Evolutionary conservation across 2,113 vertebrate genomes (phyloP).

Genomic region (cattle (Bos taurus)): DNA sequence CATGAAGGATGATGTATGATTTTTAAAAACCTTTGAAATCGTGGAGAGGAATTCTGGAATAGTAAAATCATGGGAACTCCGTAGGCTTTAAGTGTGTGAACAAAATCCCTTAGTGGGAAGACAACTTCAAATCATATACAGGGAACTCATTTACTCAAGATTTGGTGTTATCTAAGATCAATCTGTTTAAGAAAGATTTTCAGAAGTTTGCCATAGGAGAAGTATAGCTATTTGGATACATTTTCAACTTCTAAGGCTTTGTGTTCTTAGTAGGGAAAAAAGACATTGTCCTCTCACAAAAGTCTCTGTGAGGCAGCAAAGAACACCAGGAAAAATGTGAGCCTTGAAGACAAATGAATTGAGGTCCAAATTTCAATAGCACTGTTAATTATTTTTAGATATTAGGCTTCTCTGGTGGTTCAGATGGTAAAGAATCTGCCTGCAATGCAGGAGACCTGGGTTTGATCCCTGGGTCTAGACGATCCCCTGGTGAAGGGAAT

Average conservation of each 20-base stretch:
- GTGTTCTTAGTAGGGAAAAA: neutral
- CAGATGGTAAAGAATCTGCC: neutral
- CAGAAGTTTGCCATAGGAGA: slow-evolving; percentile 1
- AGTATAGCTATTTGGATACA: neutral
- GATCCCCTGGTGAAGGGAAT: neutral
- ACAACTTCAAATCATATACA: neutral
- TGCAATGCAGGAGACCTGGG: neutral
- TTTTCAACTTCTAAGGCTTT: slow-evolving; percentile 23
- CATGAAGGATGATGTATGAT: neutral
- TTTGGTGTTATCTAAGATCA: neutral
- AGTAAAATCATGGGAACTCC: neutral
- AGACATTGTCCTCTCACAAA: neutral
- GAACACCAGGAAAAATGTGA: neutral
- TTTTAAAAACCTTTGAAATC: neutral
- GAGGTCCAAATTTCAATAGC: neutral
- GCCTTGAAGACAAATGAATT: neutral
- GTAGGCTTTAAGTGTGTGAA: neutral
- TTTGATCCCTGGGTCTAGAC: neutral
- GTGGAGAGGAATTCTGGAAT: neutral
- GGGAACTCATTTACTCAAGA: neutral
- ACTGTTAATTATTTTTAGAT: neutral
- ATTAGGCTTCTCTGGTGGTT: neutral
- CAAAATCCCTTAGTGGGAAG: neutral
- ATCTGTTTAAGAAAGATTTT: neutral
- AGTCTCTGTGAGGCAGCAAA: neutral